phyloP scores from a whole-genome alignment of 2,888 invertebrate species.

The Nephrocerus scutellatus region DNA sequence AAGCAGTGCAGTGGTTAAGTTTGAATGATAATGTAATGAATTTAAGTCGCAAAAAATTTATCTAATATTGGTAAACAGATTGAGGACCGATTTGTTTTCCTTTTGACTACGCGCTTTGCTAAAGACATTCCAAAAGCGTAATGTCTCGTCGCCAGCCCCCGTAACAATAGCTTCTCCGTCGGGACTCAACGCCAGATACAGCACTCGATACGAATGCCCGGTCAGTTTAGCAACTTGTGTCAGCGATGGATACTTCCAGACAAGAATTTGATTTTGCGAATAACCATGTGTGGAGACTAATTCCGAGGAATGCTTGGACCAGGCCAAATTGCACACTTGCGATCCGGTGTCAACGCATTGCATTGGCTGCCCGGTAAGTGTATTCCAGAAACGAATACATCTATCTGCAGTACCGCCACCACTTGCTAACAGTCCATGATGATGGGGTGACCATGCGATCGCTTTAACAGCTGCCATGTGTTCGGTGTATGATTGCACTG shows the following conservation, averaged over 20 bases:
- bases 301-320: conserved; percentile 98
- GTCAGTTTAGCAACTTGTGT: conserved; percentile 96
- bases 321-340: conserved; percentile 96
- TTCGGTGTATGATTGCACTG: conserved; percentile 90
- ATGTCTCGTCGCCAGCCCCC: conserved; percentile 96
- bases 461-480: conserved; percentile 98
- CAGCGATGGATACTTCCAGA: conserved; percentile 97
- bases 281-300: conserved; percentile 97
- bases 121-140: conserved; percentile 98
- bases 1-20: too few relatives aligned
- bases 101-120: conserved; percentile 93
- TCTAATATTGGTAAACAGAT: conserved; percentile 84
- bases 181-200: conserved; percentile 93
- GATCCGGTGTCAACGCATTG: conserved; percentile 97
- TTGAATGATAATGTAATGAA: too few relatives aligned
- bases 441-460: conserved; percentile 98
- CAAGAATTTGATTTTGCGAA: conserved; percentile 96
- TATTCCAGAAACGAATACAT: conserved; percentile 97
- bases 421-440: conserved; percentile 90
- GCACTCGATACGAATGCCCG: conserved; percentile 91
- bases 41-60: conserved; percentile 43
- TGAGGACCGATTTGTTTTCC: conserved; percentile 87
- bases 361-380: conserved; percentile 94
- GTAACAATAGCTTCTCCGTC: conserved; percentile 99
- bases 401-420: conserved; percentile 99